A percentile compares a stretch with the other conserved stretches of the same genome.
These are phyloP conservation scores for Nothocercus julius DNA, from an alignment of 2,113 vertebrate genomes.

Conservation along the genomic window DNA sequence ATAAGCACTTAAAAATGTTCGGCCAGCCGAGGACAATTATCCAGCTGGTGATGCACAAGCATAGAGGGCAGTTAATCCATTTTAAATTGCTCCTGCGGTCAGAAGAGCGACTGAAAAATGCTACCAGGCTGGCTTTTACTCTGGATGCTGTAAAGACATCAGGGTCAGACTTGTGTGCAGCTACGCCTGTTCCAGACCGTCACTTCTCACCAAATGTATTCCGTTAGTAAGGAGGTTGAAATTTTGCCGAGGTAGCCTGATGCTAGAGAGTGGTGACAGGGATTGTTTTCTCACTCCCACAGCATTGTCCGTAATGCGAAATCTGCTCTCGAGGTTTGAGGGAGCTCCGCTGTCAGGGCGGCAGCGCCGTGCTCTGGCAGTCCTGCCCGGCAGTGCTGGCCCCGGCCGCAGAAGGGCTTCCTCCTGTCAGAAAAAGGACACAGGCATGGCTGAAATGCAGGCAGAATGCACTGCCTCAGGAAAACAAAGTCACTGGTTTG, in stretches of 20 bases:
- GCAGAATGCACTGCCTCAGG: neutral
- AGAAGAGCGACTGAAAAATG: neutral
- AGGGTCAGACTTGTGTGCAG: neutral
- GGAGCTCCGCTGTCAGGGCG: accelerated
- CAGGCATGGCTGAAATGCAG: neutral
- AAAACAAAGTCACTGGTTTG: neutral
- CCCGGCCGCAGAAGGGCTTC: neutral
- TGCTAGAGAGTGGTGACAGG: neutral
- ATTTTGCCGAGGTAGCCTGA: neutral
- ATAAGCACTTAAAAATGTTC: slow-evolving; percentile 38
- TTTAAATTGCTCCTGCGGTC: neutral
- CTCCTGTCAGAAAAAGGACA: neutral
- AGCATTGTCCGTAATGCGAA: neutral
- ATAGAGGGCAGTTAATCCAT: neutral
- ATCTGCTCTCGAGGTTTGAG: neutral
- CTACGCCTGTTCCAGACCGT: neutral
- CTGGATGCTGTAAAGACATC: neutral
- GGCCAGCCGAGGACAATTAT: slow-evolving; percentile 24
- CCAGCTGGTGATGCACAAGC: neutral
- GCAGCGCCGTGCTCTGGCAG: accelerated
- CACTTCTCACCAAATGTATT: neutral
- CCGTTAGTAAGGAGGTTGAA: neutral
- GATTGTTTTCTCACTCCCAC: neutral
- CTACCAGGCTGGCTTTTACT: neutral
- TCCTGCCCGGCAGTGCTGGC: neutral